Conservation (phyloP, 2,888 invertebrate genomes). For the Tenthredo scrophulariae region DNA sequence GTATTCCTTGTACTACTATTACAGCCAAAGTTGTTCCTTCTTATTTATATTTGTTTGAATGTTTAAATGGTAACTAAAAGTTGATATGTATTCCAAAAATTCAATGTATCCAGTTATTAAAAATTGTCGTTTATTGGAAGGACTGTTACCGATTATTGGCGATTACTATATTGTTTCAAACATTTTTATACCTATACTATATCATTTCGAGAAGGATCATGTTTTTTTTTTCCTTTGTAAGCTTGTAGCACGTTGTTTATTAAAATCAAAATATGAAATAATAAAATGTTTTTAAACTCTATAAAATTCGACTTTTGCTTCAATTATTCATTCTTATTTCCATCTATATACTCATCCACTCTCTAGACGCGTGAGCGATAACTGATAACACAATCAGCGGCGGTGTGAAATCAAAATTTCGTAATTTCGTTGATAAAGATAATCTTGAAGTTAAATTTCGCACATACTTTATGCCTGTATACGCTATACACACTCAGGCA, state of each 20-base stretch:
- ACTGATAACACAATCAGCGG: background rate
- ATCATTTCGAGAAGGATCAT: background rate
- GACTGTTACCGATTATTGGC: background rate
- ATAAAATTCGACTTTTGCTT: background rate
- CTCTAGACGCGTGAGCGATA: background rate
- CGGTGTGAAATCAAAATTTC: background rate
- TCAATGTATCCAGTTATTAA: background rate
- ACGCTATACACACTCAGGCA: background rate
- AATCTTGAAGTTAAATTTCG: background rate
- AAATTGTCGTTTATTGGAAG: background rate
- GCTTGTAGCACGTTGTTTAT: background rate
- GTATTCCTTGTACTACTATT: background rate
- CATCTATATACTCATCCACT: too few species aligned
- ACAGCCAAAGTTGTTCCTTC: background rate
- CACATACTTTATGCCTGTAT: background rate
- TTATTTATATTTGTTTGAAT: background rate
- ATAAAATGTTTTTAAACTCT: slow-evolving; percentile 15
- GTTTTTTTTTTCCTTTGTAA: background rate
- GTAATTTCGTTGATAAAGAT: background rate
- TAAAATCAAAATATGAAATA: background rate
- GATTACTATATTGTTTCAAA: background rate
- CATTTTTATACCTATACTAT: background rate
- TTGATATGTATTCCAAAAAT: background rate
- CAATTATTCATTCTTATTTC: too few species aligned
- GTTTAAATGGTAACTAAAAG: background rate